Evolutionary conservation across 2,888 invertebrate genomes (phyloP), one percentile per base, ranked within the genome.

Genomic region (Drosophila siamana): DNA sequence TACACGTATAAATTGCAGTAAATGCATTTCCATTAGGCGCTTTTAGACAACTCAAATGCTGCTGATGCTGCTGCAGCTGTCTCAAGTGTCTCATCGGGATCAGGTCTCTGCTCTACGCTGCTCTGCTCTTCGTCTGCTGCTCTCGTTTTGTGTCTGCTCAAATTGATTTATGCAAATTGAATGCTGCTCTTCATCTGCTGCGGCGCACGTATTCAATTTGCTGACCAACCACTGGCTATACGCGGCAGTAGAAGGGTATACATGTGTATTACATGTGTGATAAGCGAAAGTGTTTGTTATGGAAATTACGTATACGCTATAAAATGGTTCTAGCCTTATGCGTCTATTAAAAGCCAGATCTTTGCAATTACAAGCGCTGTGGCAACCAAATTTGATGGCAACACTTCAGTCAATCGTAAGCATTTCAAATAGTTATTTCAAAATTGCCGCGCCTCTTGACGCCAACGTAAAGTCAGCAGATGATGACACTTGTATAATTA

Each of bases 151-250:
- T 43, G 51, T 57, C 46, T 65, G 54, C 46, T 51, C 57, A 78
- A 80, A 76, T 82, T 85, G 85, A 82, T 82, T 71, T 87, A 82
- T 82, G 82, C 88, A 82, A 82, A 85, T 87, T 75, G 41, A 57
- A 50, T 46, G 69, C 68, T 16, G 51, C 74, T 61, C 68, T 64
- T 36, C 36, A 36, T 36, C 36, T 36, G 6, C 64, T 41, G 47
- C 64, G 41, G 47, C 40, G 48, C n/a, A 44, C 47, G 69, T 41
- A 41, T 55, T 76, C 55, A 51, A 47, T 68, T 68, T 50, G 24
- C 68, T 33, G 50, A 57, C 9, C 46, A 51, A 47, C 36, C 36
- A 15, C 15, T 7, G 13, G 15, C 13, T 7, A 38, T 15, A 38
- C 36, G 13, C 36, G 36, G 36, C 36, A 2, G 36, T 1, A 38